A percentile compares a stretch with the other conserved stretches of the same genome.
phyloP scores from a whole-genome alignment of 1,140 invertebrate species.

The Pantala flavescens region DNA sequence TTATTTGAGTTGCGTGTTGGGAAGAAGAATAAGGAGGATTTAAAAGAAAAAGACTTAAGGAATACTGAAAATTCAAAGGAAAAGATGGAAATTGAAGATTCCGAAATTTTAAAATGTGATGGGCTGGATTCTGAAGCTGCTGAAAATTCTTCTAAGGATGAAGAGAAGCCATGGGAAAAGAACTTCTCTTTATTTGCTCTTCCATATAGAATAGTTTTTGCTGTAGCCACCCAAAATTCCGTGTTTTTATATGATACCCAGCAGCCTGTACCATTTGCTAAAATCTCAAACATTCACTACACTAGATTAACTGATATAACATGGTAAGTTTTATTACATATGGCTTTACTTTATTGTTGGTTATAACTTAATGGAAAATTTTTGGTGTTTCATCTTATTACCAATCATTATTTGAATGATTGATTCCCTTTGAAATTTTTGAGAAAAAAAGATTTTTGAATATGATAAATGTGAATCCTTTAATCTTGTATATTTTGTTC shows the following conservation, averaged over 20 bases:
- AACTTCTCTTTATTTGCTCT: conserved; percentile 43
- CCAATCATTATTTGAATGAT: too few relatives aligned
- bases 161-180: conserved; percentile 8
- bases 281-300: conserved; percentile 87
- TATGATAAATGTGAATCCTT: too few relatives aligned
- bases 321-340: conserved; percentile 49
- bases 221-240: conserved; percentile 77
- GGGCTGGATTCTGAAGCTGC: background rate
- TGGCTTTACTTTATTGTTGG: conserved; percentile 14
- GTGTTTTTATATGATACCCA: conserved; percentile 88
- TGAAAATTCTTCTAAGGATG: conserved; percentile 1
- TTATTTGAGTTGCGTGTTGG: conserved; percentile 51
- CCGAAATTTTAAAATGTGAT: background rate
- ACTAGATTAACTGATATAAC: conserved; percentile 81
- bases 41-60: background rate
- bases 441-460: too few relatives aligned
- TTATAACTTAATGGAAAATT: conserved; percentile 13
- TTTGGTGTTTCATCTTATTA: too few relatives aligned
- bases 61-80: background rate
- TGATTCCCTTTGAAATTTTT: too few relatives aligned
- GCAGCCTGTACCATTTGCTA: conserved; percentile 70
- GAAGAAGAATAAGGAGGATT: background rate
- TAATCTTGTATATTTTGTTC: too few relatives aligned
- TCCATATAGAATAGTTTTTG: conserved; percentile 80
- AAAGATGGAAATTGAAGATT: background rate